Conservation (phyloP, 2,888 invertebrate genomes). For the Campaea margaritaria region DNA sequence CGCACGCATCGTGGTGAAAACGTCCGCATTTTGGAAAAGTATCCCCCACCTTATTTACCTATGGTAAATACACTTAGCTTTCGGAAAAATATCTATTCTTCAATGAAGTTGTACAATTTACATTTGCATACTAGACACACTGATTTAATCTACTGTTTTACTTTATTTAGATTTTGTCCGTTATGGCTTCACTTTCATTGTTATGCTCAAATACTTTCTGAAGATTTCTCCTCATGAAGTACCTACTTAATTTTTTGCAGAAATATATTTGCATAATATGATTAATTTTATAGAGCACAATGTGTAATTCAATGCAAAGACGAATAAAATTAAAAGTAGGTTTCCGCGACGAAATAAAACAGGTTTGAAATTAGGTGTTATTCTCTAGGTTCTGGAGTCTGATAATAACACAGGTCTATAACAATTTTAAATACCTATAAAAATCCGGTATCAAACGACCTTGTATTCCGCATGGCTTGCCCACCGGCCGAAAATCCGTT, state of each 20-base stretch:
- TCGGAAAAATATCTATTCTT: constrained; percentile 27
- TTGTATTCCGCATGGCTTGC: constrained; percentile 51
- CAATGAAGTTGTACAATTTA: constrained; percentile 3
- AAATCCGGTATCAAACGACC: constrained; percentile 59
- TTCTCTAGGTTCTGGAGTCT: background rate
- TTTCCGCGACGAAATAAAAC: constrained; percentile 6
- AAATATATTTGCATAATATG: constrained; percentile 18
- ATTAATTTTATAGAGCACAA: constrained; percentile 4
- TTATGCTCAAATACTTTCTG: constrained; percentile 13
- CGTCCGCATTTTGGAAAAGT: constrained; percentile 18
- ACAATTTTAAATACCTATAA: constrained; percentile 37
- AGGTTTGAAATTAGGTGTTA: constrained; percentile 11
- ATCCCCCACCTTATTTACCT: constrained; percentile 10
- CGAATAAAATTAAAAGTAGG: background rate
- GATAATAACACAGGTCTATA: constrained; percentile 20
- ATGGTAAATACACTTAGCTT: constrained; percentile 9
- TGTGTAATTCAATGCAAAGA: constrained; percentile 10
- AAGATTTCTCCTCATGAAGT: constrained; percentile 22
- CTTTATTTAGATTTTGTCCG: constrained; percentile 23
- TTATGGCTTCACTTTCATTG: constrained; percentile 32
- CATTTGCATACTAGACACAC: constrained; percentile 39
- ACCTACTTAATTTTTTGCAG: constrained; percentile 4
- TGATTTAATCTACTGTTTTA: constrained; percentile 36
- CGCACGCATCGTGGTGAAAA: constrained; percentile 30
- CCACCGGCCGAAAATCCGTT: constrained; percentile 63